Evolutionary conservation across 2,888 invertebrate species (phyloP).

Genomic region (Tetragonula carbonaria): DNA sequence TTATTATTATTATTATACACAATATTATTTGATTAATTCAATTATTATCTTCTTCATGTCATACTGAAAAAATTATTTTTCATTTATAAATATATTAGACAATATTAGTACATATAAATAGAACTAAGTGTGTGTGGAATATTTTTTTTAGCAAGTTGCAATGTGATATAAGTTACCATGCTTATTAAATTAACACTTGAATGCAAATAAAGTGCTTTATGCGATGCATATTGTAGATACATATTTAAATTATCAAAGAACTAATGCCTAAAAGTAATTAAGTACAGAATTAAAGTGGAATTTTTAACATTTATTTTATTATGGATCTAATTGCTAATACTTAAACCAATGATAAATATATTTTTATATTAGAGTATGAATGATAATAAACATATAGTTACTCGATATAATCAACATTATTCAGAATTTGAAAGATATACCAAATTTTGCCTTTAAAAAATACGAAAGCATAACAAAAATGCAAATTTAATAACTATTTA

Average conservation of each 20-base stretch:
- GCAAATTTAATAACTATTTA: not conserved
- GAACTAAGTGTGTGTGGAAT: slow-evolving; percentile 8
- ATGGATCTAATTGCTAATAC: not conserved
- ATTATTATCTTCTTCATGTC: not conserved
- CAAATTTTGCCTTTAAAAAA: not conserved
- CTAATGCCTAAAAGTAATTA: not conserved
- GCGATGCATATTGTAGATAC: not conserved
- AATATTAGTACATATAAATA: not conserved
- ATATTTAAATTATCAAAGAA: not conserved
- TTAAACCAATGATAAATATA: not conserved
- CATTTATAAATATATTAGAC: not conserved
- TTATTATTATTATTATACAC: no score
- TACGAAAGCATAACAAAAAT: not conserved
- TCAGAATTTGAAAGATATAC: not conserved
- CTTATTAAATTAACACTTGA: slow-evolving; percentile 58
- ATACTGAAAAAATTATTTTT: not conserved
- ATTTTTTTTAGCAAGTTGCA: slow-evolving; percentile 29
- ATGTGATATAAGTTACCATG: slow-evolving; percentile 20
- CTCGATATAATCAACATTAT: not conserved
- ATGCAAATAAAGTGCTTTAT: slow-evolving; percentile 49
- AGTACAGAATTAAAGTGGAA: not conserved
- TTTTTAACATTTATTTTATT: slow-evolving; percentile 1
- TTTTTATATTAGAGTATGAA: not conserved
- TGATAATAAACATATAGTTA: not conserved
- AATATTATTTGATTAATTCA: not conserved